Percentiles rank a stretch among this genome's conserved stretches.
These are phyloP conservation scores for Rhinoptilus africanus DNA, from an alignment of 2,113 vertebrate genomes.

Conservation along the genomic window DNA sequence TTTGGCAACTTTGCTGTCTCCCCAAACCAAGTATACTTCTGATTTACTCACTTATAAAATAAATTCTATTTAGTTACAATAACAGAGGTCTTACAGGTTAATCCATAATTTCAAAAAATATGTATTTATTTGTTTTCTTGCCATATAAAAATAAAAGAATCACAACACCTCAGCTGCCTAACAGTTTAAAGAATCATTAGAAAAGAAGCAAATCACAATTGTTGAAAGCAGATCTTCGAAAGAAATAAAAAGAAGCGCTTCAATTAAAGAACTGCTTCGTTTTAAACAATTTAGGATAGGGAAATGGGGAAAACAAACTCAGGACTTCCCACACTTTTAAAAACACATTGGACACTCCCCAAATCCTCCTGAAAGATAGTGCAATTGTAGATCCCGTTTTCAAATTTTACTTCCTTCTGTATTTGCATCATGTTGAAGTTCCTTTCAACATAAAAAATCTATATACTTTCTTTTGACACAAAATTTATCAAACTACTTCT, in stretches of 20 bases:
- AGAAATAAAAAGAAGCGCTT: neutral
- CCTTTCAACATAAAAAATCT: neutral
- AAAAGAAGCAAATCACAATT: neutral
- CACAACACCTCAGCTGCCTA: neutral
- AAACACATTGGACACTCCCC: fast-evolving
- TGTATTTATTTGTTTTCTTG: neutral
- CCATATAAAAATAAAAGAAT: neutral
- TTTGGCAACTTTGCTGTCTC: neutral
- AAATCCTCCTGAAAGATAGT: neutral
- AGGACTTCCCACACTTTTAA: neutral
- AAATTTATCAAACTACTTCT: neutral
- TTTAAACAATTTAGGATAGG: neutral
- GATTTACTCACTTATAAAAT: neutral
- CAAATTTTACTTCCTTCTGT: neutral
- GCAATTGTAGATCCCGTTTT: neutral
- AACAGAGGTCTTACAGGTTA: neutral
- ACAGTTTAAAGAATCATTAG: neutral
- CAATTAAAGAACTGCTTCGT: neutral
- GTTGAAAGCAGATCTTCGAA: neutral
- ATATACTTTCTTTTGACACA: neutral
- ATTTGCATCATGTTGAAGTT: neutral
- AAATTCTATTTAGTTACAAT: neutral
- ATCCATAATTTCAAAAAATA: neutral
- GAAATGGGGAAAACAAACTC: neutral
- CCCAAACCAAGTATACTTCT: neutral